phyloP scores from a whole-genome alignment of 2,797 vertebrate genomes.

The Lates japonicus region DNA sequence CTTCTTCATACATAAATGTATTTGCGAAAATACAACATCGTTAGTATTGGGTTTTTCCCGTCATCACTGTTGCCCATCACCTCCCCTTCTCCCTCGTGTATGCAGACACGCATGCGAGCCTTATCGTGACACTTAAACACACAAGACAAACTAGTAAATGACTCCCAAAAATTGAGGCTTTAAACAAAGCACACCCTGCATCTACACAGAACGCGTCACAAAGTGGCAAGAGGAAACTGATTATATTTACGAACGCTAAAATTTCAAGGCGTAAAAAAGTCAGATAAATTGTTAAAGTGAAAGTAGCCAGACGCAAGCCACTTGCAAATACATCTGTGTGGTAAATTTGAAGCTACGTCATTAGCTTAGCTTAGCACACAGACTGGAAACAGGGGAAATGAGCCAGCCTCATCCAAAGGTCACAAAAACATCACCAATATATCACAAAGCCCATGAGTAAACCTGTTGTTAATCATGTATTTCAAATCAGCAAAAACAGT shows the following conservation, averaged over 20 bases:
- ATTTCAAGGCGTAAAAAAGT: no score
- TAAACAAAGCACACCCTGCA: constrained; percentile 41
- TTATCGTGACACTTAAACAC: constrained; percentile 51
- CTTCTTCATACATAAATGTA: neutral
- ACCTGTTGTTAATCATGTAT: neutral
- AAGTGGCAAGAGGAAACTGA: constrained; percentile 24
- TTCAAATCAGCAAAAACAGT: neutral
- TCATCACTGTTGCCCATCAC: constrained; percentile 64
- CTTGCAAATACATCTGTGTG: neutral
- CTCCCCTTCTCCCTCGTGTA: constrained; percentile 28
- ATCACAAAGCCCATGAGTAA: neutral
- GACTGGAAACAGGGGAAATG: neutral
- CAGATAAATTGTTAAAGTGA: constrained; percentile 6
- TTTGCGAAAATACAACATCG: constrained; percentile 9
- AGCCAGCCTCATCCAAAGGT: neutral
- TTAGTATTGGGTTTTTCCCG: constrained; percentile 34
- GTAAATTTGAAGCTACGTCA: neutral
- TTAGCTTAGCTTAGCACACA: constrained; percentile 8
- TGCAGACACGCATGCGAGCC: constrained; percentile 34
- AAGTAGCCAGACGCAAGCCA: neutral
- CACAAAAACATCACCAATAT: neutral
- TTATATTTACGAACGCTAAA: neutral
- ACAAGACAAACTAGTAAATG: constrained; percentile 50
- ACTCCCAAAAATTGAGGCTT: constrained; percentile 33
- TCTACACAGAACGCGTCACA: no score